Evolutionary conservation across 92 coral and sea anemone species (phyloP).

Genomic region (Micromussa lordhowensis): DNA sequence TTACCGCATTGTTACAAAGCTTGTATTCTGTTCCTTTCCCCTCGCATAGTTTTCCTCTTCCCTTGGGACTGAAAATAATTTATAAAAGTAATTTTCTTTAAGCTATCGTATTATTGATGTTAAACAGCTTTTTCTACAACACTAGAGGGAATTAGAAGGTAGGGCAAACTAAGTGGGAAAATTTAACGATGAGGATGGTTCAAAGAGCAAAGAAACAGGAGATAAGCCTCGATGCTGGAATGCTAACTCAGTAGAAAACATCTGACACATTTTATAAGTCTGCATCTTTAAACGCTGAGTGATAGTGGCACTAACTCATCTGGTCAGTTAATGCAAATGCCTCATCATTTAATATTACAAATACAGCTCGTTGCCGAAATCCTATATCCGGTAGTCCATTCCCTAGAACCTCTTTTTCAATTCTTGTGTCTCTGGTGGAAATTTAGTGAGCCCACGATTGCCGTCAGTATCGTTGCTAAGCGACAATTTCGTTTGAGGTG

Average conservation of each 20-base stretch:
- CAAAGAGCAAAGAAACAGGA: neutral
- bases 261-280: neutral
- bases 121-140: neutral
- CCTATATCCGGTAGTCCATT: no score
- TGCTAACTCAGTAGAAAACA: neutral
- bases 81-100: neutral
- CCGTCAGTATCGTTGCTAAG: neutral
- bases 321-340: no score
- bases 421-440: no score
- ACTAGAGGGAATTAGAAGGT: neutral
- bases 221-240: neutral
- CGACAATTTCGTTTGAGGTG: neutral
- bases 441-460: neutral
- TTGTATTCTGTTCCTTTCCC: constrained; percentile 55
- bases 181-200: neutral
- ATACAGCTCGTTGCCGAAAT: no score
- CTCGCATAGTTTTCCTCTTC: constrained; percentile 56
- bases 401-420: no score
- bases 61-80: constrained; percentile 40
- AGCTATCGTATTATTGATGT: neutral
- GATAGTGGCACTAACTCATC: no score
- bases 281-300: no score
- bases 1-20: constrained; percentile 59
- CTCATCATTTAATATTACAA: no score
- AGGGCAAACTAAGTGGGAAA: neutral